Percentiles rank a stretch among this genome's conserved stretches.
Evolutionary conservation across 1,140 invertebrate species (phyloP).

Genomic region (Diorhabda elongata): DNA sequence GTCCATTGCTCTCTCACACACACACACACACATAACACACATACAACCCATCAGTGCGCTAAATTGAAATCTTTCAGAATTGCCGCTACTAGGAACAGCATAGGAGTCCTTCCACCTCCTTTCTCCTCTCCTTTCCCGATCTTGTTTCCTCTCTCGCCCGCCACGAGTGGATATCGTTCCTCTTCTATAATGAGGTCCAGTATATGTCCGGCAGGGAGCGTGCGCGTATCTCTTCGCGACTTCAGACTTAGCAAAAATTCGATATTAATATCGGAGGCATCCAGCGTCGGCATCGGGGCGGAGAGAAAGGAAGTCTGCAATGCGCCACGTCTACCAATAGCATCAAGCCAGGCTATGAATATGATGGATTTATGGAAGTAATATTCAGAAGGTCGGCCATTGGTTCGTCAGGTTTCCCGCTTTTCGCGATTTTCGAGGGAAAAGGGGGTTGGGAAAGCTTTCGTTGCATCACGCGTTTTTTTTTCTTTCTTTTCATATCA

Average conservation of each 20-base stretch:
- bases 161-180: slow-evolving; percentile 32
- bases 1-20: not conserved
- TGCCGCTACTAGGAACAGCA: slow-evolving; percentile 29
- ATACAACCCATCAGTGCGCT: slow-evolving; percentile 39
- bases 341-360: slow-evolving; percentile 39
- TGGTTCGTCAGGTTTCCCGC: slow-evolving; percentile 45
- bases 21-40: slow-evolving; percentile 13
- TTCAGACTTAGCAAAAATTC: slow-evolving; percentile 31
- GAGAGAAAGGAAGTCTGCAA: slow-evolving; percentile 36
- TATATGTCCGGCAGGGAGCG: slow-evolving; percentile 24
- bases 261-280: slow-evolving; percentile 32
- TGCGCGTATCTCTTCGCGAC: slow-evolving; percentile 21
- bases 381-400: slow-evolving; percentile 51
- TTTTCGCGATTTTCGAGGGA: not conserved
- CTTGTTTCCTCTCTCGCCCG: slow-evolving; percentile 9
- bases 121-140: slow-evolving; percentile 22
- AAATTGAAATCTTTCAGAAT: slow-evolving; percentile 45
- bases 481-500: not conserved
- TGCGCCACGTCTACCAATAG: slow-evolving; percentile 40
- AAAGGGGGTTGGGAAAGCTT: not conserved
- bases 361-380: slow-evolving; percentile 56
- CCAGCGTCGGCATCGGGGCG: slow-evolving; percentile 16
- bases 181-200: slow-evolving; percentile 24
- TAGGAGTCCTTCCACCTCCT: slow-evolving; percentile 13
- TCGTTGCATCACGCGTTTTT: slow-evolving; percentile 4